These are phyloP conservation scores for Ericerus pela DNA, from an alignment of 1,140 invertebrate genomes.

Conservation along the genomic window DNA sequence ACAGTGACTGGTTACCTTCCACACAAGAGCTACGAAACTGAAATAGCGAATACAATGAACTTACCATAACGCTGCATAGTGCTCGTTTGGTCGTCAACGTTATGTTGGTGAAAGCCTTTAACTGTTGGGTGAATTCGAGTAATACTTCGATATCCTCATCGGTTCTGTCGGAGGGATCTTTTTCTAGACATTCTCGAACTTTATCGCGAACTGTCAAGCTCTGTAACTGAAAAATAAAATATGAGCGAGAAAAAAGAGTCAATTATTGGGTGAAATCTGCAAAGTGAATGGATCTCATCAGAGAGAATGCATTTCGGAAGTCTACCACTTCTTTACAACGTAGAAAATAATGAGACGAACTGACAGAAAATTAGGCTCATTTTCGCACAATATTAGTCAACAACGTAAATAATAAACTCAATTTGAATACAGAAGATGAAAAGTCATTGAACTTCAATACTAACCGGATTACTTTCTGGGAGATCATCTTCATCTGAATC, in stretches of 20 bases:
- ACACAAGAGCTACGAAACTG: not conserved
- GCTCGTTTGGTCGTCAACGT: conserved; percentile 78
- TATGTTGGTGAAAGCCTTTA: conserved; percentile 88
- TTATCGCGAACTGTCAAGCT: conserved; percentile 81
- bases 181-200: conserved; percentile 91
- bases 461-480: conserved; percentile 76
- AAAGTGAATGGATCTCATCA: not conserved
- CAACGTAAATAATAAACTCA: no score
- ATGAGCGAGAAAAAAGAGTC: not conserved
- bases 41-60: conserved; percentile 9
- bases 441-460: conserved; percentile 26
- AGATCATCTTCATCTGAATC: conserved; percentile 90
- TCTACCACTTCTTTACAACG: no score
- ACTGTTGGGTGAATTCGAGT: conserved; percentile 91
- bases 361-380: no score
- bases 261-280: not conserved
- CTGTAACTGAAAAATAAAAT: conserved; percentile 34
- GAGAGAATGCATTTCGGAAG: conserved; percentile 2
- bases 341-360: no score
- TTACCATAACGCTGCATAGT: conserved; percentile 77
- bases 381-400: no score
- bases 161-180: conserved; percentile 82
- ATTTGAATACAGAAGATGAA: no score
- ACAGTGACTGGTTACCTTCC: no score
- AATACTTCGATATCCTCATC: conserved; percentile 92